Base-by-base conservation (phyloP, 2,113 vertebrate species). In the Nipponia nippon region DNA sequence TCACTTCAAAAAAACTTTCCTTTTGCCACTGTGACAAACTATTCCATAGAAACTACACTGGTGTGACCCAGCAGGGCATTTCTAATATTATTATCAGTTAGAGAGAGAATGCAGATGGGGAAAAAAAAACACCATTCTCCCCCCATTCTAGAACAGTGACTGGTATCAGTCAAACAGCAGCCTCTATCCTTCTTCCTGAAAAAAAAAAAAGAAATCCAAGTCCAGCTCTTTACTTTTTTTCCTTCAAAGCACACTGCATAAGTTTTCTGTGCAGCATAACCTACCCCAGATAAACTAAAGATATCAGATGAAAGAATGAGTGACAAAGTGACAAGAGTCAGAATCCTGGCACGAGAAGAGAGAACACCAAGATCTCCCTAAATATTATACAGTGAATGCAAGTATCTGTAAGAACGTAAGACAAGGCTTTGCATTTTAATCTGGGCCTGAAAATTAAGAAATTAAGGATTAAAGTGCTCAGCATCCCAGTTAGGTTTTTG, bases 41-140 rank as follows among this genome's bases (percentile, higher is more conserved):
- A 9, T 29, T 69, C 44, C 15, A 63, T 2, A 36, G 44, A 38
- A 86, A 67, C 62, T 69, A 55, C 5, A 61, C 7, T 7, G 10
- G 3, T 47, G 9, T 13, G 21, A 16, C 16, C 44, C 38, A 67
- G 47, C 9, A 71, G 16, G 30, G 12, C 30, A 58, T 58, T 82
- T 67, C 40, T 75, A 61, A 66, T 53, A 34, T 25, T 34, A 36
- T 22, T 34, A 49, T 50, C 38, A 73, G 22, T 38, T 18, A 40
- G 13, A 50, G 15, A 75, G 17, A 80, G 27, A 63, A 56, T 4
- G 15, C 27, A 53, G 8, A 59, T 8, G 14, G 12, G 7, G 11
- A 7, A 1, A 2, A 13, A 53, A 67, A 52, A 14, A 0, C 2
- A 6, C 13, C 23, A 9, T 52, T 75, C 49, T 42, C 17, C 13